Percentiles rank a stretch among this genome's conserved stretches.
These are phyloP conservation scores for Dendroctonus ponderosae DNA, from an alignment of 1,140 invertebrate species.

Conservation along the genomic window DNA sequence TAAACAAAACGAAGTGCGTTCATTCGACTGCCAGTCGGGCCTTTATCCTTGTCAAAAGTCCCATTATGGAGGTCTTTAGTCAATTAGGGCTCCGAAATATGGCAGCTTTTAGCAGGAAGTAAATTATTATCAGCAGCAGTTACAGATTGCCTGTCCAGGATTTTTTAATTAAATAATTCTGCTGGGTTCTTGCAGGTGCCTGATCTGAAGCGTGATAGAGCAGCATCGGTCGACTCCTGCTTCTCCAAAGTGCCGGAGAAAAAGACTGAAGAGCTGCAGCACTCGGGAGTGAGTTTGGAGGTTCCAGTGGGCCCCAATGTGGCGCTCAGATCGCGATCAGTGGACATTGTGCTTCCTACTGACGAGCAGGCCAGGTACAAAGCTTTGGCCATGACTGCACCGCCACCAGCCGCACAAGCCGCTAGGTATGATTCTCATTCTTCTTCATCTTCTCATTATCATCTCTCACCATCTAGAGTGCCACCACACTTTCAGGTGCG, in stretches of 20 bases:
- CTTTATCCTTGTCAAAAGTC: too few species aligned
- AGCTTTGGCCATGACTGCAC: slow-evolving; percentile 62
- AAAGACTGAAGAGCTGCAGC: slow-evolving; percentile 65
- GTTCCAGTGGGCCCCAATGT: slow-evolving; percentile 68
- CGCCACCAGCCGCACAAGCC: slow-evolving; percentile 28
- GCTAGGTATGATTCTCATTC: slow-evolving; percentile 32
- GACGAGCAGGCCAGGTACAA: slow-evolving; percentile 81
- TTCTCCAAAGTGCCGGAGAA: slow-evolving; percentile 67
- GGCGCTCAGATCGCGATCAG: slow-evolving; percentile 77
- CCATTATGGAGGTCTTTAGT: too few species aligned
- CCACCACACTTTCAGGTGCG: too few species aligned
- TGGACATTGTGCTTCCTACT: slow-evolving; percentile 87
- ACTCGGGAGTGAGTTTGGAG: slow-evolving; percentile 57
- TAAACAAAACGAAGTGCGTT: too few species aligned
- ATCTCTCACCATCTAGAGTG: too few species aligned
- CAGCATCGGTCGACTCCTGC: slow-evolving; percentile 81
- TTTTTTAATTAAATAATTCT: not conserved
- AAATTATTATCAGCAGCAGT: too few species aligned
- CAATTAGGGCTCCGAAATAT: too few species aligned
- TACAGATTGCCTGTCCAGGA: too few species aligned
- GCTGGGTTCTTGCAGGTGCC: slow-evolving; percentile 64
- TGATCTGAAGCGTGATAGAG: slow-evolving; percentile 75
- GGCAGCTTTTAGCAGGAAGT: too few species aligned
- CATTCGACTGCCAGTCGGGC: too few species aligned
- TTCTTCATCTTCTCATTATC: too few species aligned